Conservation (phyloP, 2,888 invertebrate genomes). For the Hoplodrina blanda region DNA sequence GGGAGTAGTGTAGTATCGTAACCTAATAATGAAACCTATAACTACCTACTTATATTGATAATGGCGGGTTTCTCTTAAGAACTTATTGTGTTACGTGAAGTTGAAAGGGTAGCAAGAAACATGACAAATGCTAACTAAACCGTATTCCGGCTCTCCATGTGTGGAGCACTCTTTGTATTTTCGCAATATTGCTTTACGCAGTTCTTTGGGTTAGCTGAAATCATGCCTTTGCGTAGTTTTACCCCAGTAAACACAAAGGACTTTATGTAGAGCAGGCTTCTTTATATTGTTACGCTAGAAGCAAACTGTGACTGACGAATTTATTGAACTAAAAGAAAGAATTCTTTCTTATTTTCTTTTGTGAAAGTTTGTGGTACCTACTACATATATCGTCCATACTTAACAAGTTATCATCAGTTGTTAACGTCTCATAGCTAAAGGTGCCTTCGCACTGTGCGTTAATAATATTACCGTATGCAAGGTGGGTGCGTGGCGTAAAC, state of each 20-base stretch:
- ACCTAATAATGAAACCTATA: slow-evolving; percentile 34
- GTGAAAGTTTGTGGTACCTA: not conserved
- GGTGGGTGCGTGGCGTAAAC: not conserved
- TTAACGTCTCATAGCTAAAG: not conserved
- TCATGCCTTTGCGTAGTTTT: slow-evolving; percentile 5
- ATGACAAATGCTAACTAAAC: slow-evolving; percentile 39
- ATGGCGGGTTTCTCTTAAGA: slow-evolving; percentile 31
- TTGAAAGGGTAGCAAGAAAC: slow-evolving; percentile 48
- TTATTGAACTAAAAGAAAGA: not conserved
- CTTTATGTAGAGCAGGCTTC: not conserved
- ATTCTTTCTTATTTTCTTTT: not conserved
- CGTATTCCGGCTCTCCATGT: slow-evolving; percentile 15
- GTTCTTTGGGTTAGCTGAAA: slow-evolving; percentile 23
- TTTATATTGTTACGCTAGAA: not conserved
- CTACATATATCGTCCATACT: not conserved
- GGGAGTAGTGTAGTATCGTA: slow-evolving; percentile 18
- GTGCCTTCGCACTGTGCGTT: not conserved
- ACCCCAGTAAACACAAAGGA: not conserved
- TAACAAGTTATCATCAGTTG: not conserved
- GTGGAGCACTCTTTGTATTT: slow-evolving; percentile 12
- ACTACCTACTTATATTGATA: slow-evolving; percentile 34
- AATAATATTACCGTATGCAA: not conserved
- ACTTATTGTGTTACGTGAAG: slow-evolving; percentile 38
- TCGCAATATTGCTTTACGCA: slow-evolving; percentile 16
- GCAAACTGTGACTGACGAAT: slow-evolving; percentile 6